Conservation (phyloP, 2,113 vertebrate species). For the Balaenoptera acutorostrata region DNA sequence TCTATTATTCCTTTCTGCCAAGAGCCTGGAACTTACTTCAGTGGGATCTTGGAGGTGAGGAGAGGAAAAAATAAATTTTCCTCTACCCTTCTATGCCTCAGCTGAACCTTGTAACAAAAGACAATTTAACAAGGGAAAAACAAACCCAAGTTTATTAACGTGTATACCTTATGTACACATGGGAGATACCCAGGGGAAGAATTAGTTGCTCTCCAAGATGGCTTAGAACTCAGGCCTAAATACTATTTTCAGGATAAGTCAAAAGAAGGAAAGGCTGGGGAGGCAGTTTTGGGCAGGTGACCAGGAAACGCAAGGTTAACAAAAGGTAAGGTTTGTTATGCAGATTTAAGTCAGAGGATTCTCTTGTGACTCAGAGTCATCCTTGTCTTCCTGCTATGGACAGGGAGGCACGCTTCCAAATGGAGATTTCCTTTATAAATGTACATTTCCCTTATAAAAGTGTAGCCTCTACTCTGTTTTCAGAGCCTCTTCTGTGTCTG, state of each 20-base stretch:
- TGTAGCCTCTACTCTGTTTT: neutral
- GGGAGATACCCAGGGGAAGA: neutral
- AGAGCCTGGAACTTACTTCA: neutral
- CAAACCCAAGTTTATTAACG: neutral
- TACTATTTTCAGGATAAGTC: neutral
- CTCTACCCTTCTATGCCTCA: neutral
- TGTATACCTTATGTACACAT: neutral
- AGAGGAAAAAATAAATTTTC: neutral
- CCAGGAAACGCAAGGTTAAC: neutral
- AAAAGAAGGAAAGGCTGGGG: neutral
- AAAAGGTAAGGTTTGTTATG: neutral
- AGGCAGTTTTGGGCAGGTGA: neutral
- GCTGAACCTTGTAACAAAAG: neutral
- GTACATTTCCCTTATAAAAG: neutral
- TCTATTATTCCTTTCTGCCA: neutral
- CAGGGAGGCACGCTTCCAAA: neutral
- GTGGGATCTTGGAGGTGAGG: neutral
- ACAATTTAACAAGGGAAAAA: neutral
- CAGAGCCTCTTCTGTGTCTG: neutral
- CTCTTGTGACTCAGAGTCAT: neutral
- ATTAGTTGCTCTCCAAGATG: neutral
- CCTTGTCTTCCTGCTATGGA: neutral
- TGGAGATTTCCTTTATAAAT: neutral
- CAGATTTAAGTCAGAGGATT: neutral
- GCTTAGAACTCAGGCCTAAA: neutral